Base-by-base conservation (phyloP, 2,113 vertebrate species). In the Egretta garzetta region DNA sequence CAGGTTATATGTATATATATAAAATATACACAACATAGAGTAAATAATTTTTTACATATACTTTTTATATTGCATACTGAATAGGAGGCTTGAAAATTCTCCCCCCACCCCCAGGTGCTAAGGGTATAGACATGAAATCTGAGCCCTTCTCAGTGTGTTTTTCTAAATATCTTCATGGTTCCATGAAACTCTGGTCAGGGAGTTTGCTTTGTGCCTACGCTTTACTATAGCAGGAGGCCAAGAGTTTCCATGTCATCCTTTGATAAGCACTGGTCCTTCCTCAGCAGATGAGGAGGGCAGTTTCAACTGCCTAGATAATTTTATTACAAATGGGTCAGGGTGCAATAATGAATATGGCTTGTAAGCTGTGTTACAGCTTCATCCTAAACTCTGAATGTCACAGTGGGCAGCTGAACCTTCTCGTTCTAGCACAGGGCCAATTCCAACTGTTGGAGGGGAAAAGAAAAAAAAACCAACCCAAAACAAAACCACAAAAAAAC, bases 221-320 rank as follows among this genome's bases (percentile, higher is more conserved):
- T 68, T 64, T 19, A 4, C 50, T 75, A 1, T 3, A 53, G 14
- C 27, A 17, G 75, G 21, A 80, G 43, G 12, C 32, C 63, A 33
- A 12, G 82, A 59, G 64, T 37, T 87, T 64, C 37, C 16, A 5
- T 27, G 43, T 37, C 35, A 23, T 59, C 50, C 47, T 68, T 66
- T 35, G 22, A 1, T 45, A 28, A 0, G 0, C 1, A 0, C 15
- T 43, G 6, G 13, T 68, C 43, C 32, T 88, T 63, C 28, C 19
- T 49, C 24, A 60, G 49, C 28, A 82, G 32, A 6, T 43, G 12
- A 81, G n/a, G 49, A 68, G 10, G 9, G 32, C 43, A 27, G 15
- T 77, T 90, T 49, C 5, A 63, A 2, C 39, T 47, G 20, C 39
- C 18, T 27, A 10, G 35, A 5, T 39, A 22, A 22, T 47, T 41